Evolutionary conservation across 2,888 invertebrate genomes (phyloP).

Genomic region (Rhyacophila evoluta): DNA sequence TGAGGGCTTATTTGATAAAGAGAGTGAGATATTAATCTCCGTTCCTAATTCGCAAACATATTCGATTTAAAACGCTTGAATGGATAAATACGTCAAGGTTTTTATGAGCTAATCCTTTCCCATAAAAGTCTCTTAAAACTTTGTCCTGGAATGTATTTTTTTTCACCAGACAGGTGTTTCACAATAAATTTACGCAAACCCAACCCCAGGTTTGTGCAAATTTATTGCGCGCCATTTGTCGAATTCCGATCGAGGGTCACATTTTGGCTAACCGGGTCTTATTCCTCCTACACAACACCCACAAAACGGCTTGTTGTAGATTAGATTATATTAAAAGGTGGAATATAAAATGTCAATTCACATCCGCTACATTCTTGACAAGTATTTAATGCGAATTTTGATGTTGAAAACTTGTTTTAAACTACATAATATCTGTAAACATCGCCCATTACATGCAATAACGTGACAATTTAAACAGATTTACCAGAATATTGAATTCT

Average conservation of each 20-base stretch:
- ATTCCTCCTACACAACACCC: neutral
- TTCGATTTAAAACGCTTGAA: no score
- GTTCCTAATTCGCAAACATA: no score
- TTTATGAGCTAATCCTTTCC: neutral
- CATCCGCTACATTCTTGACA: no score
- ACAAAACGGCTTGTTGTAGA: neutral
- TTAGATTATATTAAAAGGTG: neutral
- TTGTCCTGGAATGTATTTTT: neutral
- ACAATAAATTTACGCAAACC: no score
- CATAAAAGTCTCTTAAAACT: neutral
- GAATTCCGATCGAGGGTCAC: neutral
- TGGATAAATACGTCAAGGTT: neutral
- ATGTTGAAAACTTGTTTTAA: no score
- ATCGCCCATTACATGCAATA: no score
- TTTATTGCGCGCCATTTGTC: neutral
- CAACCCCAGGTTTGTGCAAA: neutral
- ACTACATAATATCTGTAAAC: no score
- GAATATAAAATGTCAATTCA: neutral
- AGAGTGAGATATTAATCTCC: no score
- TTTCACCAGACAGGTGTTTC: neutral
- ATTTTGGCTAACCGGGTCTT: conserved; percentile 6
- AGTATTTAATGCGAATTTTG: no score
- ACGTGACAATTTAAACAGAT: no score
- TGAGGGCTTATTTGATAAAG: no score
- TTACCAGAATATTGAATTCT: no score